phyloP scores from a whole-genome alignment of 2,113 vertebrate genomes.

The Onychostoma macrolepis region DNA sequence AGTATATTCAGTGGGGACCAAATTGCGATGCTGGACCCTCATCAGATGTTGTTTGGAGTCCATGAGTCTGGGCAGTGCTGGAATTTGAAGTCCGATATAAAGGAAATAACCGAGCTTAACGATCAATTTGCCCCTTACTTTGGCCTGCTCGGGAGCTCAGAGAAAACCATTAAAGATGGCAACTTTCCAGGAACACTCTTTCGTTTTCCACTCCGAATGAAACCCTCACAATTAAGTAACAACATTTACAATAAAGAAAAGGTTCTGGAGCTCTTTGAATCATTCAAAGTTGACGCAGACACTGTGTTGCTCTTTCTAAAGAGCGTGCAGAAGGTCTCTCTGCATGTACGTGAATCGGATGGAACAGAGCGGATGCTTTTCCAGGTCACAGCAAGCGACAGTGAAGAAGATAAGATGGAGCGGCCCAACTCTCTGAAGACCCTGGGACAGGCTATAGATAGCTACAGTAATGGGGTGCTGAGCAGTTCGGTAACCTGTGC shows the following conservation, averaged over 20 bases:
- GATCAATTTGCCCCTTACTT: constrained; percentile 94
- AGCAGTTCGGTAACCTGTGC: constrained; percentile 85
- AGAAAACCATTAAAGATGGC: constrained; percentile 85
- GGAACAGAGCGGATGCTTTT: constrained; percentile 90
- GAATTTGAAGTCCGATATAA: constrained; percentile 91
- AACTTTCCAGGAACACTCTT: constrained; percentile 94
- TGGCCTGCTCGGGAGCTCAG: constrained; percentile 90
- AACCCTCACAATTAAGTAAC: constrained; percentile 89
- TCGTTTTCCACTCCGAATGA: constrained; percentile 92
- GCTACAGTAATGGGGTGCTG: constrained; percentile 87
- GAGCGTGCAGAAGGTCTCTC: constrained; percentile 90
- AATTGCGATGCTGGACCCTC: constrained; percentile 97
- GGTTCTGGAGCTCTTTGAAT: constrained; percentile 93
- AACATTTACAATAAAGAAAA: constrained; percentile 97
- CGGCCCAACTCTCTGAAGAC: constrained; percentile 85
- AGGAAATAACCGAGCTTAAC: constrained; percentile 87
- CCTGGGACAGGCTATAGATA: constrained; percentile 83
- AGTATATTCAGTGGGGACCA: constrained; percentile 98
- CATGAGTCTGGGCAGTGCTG: constrained; percentile 97
- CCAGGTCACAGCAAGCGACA: constrained; percentile 86
- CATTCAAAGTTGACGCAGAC: constrained; percentile 94
- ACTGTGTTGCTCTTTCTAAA: constrained; percentile 95
- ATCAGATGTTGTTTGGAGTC: constrained; percentile 92
- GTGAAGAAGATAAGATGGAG: constrained; percentile 82
- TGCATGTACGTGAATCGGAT: constrained; percentile 87